Percentiles rank a stretch among this genome's conserved stretches.
Conservation (phyloP, 1,140 invertebrate genomes). For the Triops cancriformis region DNA sequence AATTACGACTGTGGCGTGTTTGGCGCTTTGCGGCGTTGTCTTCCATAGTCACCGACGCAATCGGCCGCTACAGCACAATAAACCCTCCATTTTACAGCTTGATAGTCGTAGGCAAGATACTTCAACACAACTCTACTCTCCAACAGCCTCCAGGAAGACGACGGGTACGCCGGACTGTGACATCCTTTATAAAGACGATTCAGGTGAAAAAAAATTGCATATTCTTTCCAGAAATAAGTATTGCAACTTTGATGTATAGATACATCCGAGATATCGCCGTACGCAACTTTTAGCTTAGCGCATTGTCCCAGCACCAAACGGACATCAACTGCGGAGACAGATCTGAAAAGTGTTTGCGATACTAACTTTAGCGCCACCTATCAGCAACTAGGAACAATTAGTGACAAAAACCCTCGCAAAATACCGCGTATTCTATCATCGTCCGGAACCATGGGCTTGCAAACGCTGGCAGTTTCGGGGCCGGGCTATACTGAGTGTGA, state of each 20-base stretch:
- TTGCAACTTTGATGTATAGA: neutral
- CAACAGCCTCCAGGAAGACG: neutral
- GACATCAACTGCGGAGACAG: neutral
- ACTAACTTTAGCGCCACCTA: neutral
- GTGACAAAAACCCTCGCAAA: neutral
- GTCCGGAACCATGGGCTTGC: neutral
- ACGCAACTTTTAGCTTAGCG: neutral
- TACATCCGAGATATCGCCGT: neutral
- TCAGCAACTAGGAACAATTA: neutral
- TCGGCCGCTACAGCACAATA: neutral
- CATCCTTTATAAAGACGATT: neutral
- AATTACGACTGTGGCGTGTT: neutral
- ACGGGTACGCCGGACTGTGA: neutral
- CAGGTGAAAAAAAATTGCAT: neutral
- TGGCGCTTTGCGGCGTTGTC: neutral
- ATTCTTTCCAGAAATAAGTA: too few species aligned
- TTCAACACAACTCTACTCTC: neutral
- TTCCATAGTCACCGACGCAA: neutral
- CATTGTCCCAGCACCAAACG: neutral
- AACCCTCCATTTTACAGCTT: neutral
- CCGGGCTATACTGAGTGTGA: neutral
- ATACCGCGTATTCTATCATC: neutral
- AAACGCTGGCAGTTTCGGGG: neutral
- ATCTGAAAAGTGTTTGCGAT: neutral
- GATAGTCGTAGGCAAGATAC: neutral